Base-by-base conservation (phyloP, 2,797 vertebrate genomes). In the Lycodopsis pacificus region DNA sequence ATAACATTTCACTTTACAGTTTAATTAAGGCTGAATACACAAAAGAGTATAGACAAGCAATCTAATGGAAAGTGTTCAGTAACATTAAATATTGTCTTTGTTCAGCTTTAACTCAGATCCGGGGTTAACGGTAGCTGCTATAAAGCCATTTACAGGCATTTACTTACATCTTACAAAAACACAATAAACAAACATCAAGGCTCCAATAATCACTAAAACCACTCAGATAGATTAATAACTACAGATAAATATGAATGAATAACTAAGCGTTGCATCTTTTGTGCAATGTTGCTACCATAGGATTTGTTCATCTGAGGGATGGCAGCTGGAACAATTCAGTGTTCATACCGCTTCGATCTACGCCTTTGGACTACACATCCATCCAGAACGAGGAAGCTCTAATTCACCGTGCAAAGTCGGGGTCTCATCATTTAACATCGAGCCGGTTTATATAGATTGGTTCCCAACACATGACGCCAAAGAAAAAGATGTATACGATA, bases 1-100 rank as follows among this genome's bases (percentile, higher is more conserved):
- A 71, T 44, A 27, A 76, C 59, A 68, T 49, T 65, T 77, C 53
- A 77, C 67, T 54, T 71, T n/a, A 61, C 44, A 58, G 51, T 77
- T 82, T 57, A 73, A 79, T 68, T 40, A 62, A 51, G 65, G 27
- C 61, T 61, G 36, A 80, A 77, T 4, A 65, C 49, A 71, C n/a
- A 59, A 64, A 71, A 69, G 53, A 62, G 11, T 54, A 76, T 54
- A 76, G 76, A 83, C 56, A 74, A 73, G 27, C 15, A 3, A 13
- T 19, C 32, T 46, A 27, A 64, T 40, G 54, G 54, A 65, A 58
- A 65, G 22, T 56, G 56, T 57, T 65, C 15, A 32, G 46, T 40
- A 25, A 51, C 17, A 56, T 59, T 53, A 14, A 65, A 54, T 65
- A 12, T 56, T 51, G 15, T 25, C 11, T 71, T 73, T 65, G 61